Percentiles rank a stretch among this genome's conserved stretches.
Conservation (phyloP, 2,797 vertebrate species). For the Sternotherus odoratus region DNA sequence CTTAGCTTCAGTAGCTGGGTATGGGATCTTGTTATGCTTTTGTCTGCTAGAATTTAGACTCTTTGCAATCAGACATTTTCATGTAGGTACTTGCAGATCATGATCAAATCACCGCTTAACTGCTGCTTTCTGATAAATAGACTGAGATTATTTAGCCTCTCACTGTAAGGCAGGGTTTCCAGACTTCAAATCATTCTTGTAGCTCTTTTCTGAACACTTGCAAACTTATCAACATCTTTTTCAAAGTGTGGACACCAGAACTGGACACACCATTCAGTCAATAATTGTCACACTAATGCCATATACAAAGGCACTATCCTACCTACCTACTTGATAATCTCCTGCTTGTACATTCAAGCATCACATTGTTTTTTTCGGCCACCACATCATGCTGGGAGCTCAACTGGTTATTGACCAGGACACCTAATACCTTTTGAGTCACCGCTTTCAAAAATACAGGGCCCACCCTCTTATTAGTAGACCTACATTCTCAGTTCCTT, state of each 20-base stretch:
- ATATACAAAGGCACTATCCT: background rate
- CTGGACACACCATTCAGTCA: background rate
- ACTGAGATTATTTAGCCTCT: background rate
- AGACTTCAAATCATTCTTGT: background rate
- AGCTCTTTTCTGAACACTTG: background rate
- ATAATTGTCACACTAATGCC: background rate
- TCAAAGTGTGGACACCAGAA: background rate
- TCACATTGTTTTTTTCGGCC: background rate
- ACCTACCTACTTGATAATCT: background rate
- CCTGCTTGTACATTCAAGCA: background rate
- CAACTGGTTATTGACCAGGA: background rate
- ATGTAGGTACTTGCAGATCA: background rate
- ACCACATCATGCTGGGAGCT: background rate
- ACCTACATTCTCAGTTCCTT: background rate
- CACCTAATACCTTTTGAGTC: background rate
- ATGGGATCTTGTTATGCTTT: background rate
- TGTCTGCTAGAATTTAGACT: slow-evolving; percentile 10
- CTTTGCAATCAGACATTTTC: background rate
- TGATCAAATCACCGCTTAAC: background rate
- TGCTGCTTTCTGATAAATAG: background rate
- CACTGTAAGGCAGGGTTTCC: background rate
- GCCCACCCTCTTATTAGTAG: background rate
- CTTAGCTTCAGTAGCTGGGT: background rate
- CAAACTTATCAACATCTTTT: background rate
- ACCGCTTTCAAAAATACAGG: background rate